These are phyloP conservation scores for Allobates femoralis DNA, from an alignment of 2,797 vertebrate genomes.

Conservation along the genomic window DNA sequence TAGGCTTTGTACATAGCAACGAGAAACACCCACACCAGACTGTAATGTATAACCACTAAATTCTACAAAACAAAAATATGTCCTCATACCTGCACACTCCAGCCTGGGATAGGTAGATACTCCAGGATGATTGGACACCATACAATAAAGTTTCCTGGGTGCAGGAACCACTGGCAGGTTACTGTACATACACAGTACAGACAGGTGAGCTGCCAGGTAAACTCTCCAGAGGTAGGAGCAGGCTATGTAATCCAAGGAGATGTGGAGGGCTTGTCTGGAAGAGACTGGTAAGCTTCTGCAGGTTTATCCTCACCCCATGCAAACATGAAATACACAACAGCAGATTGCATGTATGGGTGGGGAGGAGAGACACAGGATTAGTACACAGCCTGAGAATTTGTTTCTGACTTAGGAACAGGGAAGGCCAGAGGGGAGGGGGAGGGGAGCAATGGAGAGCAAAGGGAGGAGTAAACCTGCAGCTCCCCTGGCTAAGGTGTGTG, in stretches of 20 bases:
- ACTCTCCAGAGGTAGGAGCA: constrained; percentile 33
- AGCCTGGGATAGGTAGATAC: background rate
- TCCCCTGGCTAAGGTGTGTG: constrained; percentile 51
- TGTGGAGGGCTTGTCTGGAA: constrained; percentile 32
- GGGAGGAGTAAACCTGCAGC: constrained; percentile 57
- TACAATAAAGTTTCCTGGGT: constrained; percentile 40
- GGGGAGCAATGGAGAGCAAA: constrained; percentile 21
- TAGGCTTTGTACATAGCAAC: background rate
- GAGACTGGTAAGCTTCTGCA: constrained; percentile 44
- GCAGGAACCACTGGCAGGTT: constrained; percentile 1
- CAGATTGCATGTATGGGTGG: constrained; percentile 57
- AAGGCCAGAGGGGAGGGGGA: constrained; percentile 44
- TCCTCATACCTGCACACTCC: constrained; percentile 32
- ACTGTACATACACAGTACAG: background rate
- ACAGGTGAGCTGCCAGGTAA: constrained; percentile 54
- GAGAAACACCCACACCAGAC: background rate
- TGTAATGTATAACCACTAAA: background rate
- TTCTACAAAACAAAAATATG: background rate
- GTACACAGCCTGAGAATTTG: constrained; percentile 55
- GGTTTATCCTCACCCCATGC: constrained; percentile 48
- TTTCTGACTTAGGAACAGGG: constrained; percentile 53
- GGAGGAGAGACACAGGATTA: constrained; percentile 56
- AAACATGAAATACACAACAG: constrained; percentile 55
- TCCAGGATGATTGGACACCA: constrained; percentile 4
- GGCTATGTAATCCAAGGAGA: constrained; percentile 47